phyloP scores from a whole-genome alignment of 1,140 invertebrate genomes.

The Nebria ingens region DNA sequence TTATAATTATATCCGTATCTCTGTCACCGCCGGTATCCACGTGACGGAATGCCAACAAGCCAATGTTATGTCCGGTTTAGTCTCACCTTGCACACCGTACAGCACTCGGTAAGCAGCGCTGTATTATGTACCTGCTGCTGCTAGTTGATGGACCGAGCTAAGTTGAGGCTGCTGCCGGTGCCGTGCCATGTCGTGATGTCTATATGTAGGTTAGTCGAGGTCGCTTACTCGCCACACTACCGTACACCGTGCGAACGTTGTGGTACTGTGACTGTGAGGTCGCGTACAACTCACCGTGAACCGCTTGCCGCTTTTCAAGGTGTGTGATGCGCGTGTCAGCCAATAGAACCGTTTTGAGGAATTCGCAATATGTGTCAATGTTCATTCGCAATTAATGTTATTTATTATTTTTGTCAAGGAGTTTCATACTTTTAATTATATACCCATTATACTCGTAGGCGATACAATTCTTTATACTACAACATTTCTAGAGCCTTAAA shows the following conservation, averaged over 20 bases:
- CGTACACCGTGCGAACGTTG: background rate
- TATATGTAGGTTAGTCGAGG: conserved; percentile 9
- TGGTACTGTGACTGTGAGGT: background rate
- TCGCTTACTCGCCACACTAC: conserved; percentile 1
- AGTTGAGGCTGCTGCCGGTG: background rate
- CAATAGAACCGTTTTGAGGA: conserved; percentile 3
- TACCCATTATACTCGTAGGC: too few relatives aligned
- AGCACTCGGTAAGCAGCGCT: too few relatives aligned
- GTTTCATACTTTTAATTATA: too few relatives aligned
- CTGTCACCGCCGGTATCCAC: background rate
- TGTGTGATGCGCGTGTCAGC: conserved; percentile 1
- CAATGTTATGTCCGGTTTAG: conserved; percentile 3
- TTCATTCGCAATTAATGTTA: too few relatives aligned
- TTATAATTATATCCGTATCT: too few relatives aligned
- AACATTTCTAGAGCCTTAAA: too few relatives aligned
- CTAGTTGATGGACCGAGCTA: too few relatives aligned
- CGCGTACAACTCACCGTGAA: background rate
- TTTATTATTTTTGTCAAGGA: too few relatives aligned
- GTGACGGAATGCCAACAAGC: background rate
- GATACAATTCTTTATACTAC: too few relatives aligned
- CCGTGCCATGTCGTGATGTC: too few relatives aligned
- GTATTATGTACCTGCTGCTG: too few relatives aligned
- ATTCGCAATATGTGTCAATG: background rate
- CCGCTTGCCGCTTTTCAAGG: too few relatives aligned
- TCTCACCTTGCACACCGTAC: background rate